Conservation (phyloP, 2,888 invertebrate genomes). For the Cheilosia pagana region DNA sequence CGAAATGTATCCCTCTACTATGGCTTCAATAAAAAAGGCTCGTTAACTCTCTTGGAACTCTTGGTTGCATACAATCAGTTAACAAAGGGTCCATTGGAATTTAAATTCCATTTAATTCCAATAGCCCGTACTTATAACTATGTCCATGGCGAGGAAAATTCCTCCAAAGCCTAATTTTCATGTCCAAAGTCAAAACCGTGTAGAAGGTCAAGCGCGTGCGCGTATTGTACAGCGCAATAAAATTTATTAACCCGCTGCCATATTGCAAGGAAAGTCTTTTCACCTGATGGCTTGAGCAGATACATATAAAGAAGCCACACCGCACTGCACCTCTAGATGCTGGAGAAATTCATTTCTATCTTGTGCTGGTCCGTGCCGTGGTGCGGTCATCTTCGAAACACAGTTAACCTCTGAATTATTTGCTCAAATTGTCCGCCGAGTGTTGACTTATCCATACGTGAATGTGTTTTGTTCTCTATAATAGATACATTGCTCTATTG, state of each 20-base stretch:
- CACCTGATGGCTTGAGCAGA: constrained; percentile 34
- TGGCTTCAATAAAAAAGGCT: too few relatives aligned
- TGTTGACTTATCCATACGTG: constrained; percentile 53
- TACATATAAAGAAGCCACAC: constrained; percentile 26
- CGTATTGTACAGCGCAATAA: constrained; percentile 21
- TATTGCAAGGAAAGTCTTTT: constrained; percentile 22
- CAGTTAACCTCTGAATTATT: constrained; percentile 63
- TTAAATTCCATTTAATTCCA: too few relatives aligned
- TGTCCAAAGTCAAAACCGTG: neutral
- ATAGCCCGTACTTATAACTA: too few relatives aligned
- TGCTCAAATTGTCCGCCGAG: constrained; percentile 51
- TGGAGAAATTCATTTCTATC: constrained; percentile 58
- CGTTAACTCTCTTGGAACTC: too few relatives aligned
- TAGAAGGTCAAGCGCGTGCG: constrained; percentile 60
- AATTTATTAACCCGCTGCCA: constrained; percentile 47
- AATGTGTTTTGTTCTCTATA: constrained; percentile 30
- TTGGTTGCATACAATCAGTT: too few relatives aligned
- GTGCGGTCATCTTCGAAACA: constrained; percentile 49
- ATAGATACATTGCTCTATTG: constrained; percentile 37
- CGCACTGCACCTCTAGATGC: neutral
- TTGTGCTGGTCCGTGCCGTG: constrained; percentile 15
- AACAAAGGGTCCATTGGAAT: too few relatives aligned
- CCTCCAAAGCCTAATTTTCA: constrained; percentile 21
- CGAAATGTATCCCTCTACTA: too few relatives aligned
- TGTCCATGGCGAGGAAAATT: too few relatives aligned